Conservation (phyloP, 2,113 vertebrate species). For the Psittacula cyanocephala region DNA sequence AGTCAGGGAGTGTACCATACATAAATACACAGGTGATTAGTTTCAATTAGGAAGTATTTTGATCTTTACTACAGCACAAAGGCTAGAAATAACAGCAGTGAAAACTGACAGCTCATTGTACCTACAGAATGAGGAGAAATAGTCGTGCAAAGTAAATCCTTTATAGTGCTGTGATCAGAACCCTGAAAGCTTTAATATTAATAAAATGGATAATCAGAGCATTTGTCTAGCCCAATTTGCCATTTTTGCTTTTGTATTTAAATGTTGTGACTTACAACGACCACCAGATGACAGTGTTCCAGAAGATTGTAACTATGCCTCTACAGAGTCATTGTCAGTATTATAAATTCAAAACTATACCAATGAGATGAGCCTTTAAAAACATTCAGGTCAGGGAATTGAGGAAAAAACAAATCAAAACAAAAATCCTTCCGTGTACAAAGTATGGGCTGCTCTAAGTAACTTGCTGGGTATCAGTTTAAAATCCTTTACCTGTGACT, state of each 20-base stretch:
- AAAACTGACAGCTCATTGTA: background rate
- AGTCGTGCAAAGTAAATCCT: background rate
- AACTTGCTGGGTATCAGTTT: background rate
- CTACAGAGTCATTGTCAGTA: background rate
- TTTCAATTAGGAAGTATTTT: background rate
- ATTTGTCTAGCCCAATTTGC: background rate
- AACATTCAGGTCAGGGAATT: background rate
- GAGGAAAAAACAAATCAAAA: background rate
- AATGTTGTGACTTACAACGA: background rate
- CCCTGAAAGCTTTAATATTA: background rate
- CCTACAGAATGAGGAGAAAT: background rate
- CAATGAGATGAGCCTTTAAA: background rate
- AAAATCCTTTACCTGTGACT: background rate
- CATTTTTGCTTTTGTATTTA: background rate
- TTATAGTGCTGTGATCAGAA: background rate
- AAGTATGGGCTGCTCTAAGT: background rate
- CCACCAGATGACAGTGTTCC: constrained; percentile 28
- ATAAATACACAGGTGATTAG: background rate
- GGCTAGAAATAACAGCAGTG: background rate
- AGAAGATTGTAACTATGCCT: background rate
- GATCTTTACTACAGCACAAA: background rate
- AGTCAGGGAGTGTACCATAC: background rate
- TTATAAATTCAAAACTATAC: background rate
- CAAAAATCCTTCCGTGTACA: background rate
- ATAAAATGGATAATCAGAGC: background rate